Conservation (phyloP, 2,797 vertebrate genomes). For the Chlorospingus flavigularis region DNA sequence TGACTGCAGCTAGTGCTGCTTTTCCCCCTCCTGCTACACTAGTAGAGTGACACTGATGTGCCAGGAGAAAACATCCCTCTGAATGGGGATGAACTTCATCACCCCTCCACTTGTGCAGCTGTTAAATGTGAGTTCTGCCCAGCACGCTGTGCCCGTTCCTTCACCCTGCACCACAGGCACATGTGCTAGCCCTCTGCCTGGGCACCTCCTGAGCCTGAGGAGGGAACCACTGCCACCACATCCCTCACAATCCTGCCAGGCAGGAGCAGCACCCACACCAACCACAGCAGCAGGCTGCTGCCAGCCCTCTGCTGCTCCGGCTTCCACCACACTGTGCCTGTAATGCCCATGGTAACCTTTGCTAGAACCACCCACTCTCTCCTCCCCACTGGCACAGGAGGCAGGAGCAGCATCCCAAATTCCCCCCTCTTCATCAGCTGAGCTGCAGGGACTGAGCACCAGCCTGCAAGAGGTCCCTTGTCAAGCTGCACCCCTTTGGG, state of each 20-base stretch:
- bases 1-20: background rate
- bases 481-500: background rate
- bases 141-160: background rate
- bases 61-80: background rate
- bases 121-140: background rate
- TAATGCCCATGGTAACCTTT: rapidly evolving
- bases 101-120: background rate
- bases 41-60: background rate
- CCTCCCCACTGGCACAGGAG: background rate
- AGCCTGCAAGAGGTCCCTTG: background rate
- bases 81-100: background rate
- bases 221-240: background rate
- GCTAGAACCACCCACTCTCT: rapidly evolving
- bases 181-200: background rate
- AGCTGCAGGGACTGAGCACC: rapidly evolving
- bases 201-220: background rate
- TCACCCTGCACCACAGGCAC: background rate
- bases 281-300: background rate
- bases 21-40: background rate
- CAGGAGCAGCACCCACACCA: rapidly evolving
- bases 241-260: background rate
- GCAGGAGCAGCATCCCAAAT: background rate
- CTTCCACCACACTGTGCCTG: rapidly evolving
- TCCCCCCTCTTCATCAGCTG: background rate
- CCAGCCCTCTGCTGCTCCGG: background rate